Evolutionary conservation across 53 echinoderm and acorn worm genomes (phyloP), one percentile per base, ranked within the genome.

Genomic region (Echinometra lucunter): DNA sequence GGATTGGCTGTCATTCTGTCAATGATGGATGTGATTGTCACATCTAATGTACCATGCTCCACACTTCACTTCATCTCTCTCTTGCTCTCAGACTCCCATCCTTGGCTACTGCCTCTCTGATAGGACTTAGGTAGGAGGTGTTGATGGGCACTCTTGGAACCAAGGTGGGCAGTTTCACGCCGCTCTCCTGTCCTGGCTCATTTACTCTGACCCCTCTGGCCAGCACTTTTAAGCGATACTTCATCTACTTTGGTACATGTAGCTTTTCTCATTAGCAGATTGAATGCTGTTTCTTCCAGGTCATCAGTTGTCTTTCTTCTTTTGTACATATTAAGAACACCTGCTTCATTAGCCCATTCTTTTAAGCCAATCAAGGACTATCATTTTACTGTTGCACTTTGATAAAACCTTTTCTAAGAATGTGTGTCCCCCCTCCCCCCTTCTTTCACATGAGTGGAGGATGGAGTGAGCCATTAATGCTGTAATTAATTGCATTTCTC

Each of bases 1-100:
- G 30, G 88, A 88, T 88, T 88, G 88, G 27, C 88, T 88, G 88
- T 88, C 56, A 56, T 49, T 47, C 55, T 88, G 49, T 23, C 21
- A 23, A 25, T 42, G 83, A 82, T 82, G 83, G 83, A 34, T 88
- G 88, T 88, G 88, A 88, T 88, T 88, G 88, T 88, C 88, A 88
- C 88, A 55, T 88, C 88, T 88, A 88, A 88, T 55, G 49, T 88
- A 56, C 49, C 56, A 56, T 88, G 78, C 38, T 78, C 32, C 19
- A 32, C 30, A 32, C 34, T 15, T 38, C 17, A 40, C n/a, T n/a
- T n/a, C n/a, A n/a, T n/a, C n/a, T n/a, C n/a, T n/a, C n/a, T n/a
- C n/a, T n/a, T n/a, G n/a, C 78, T 6, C 78, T 38, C 42, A 7
- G 19, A 78, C 78, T 78, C 78, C 17, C 38, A 38, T 40, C 17